Conservation (phyloP, 1,140 invertebrate genomes). For the Pinna nobilis region DNA sequence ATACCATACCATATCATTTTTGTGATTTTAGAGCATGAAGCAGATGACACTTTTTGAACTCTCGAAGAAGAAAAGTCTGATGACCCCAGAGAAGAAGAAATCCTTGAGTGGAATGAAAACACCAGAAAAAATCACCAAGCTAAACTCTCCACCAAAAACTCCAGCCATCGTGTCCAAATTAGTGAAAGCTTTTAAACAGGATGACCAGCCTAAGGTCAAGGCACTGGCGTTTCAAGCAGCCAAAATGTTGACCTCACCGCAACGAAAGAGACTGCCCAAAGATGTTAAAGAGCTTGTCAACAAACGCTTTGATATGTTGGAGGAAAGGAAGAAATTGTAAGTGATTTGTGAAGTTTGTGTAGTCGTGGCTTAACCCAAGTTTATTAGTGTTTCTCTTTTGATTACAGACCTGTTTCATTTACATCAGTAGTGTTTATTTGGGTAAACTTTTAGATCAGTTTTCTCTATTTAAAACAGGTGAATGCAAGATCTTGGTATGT, state of each 20-base stretch:
- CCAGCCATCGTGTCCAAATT: conserved; percentile 61
- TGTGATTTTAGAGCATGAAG: conserved; percentile 64
- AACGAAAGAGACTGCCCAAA: conserved; percentile 61
- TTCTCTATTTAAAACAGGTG: too few species aligned
- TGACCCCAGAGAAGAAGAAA: conserved; percentile 57
- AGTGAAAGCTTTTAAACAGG: conserved; percentile 50
- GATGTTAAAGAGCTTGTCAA: conserved; percentile 59
- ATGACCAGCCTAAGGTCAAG: conserved; percentile 59
- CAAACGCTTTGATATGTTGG: conserved; percentile 56
- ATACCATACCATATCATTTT: conserved; percentile 3
- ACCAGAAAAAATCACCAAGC: conserved; percentile 31
- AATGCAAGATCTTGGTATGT: too few species aligned
- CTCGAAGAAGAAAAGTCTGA: conserved; percentile 63
- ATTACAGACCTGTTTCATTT: too few species aligned
- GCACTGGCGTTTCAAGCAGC: conserved; percentile 61
- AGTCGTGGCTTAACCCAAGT: background rate
- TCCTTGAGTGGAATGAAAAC: conserved; percentile 29
- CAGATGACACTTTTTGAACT: conserved; percentile 73
- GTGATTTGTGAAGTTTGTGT: conserved; percentile 18
- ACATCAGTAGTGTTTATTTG: too few species aligned
- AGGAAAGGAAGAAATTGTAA: conserved; percentile 69
- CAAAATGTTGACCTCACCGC: conserved; percentile 56
- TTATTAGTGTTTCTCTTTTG: background rate
- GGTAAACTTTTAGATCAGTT: too few species aligned
- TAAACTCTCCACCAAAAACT: conserved; percentile 52